Base-by-base conservation (phyloP, 2,113 vertebrate species). In the Erpornis zantholeuca region DNA sequence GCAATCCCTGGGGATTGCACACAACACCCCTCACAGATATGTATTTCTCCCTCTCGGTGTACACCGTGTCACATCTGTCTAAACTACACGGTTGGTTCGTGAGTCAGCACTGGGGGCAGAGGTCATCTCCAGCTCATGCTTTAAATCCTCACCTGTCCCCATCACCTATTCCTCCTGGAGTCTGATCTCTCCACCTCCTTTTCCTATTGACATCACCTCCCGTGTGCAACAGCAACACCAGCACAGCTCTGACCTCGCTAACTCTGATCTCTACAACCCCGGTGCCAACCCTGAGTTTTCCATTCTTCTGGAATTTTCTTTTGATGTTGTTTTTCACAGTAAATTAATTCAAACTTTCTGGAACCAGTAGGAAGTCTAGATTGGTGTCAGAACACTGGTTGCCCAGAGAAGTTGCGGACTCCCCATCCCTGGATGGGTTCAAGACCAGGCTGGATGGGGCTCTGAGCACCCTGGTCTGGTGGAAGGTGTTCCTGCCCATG, bases 1-100 rank as follows among this genome's bases (percentile, higher is more conserved):
- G 71, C 81, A 94, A 88, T 91, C 86, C 71, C 3, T 69, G 68
- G 66, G 78, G 92, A 94, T 92, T 90, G 64, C 61, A 78, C 81
- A 68, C 94, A 93, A 70, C 92, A 85, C 56, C 90, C 88, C 95
- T 96, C 79, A 91, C 83, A 96, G 93, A 86, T 92, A 82, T 5
- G 75, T 89, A 80, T 96, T 96, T 95, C 86, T 25, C 89, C 56
- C 52, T 89, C 86, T 80, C 77, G 1, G 3, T 3, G 82, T 13
- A 73, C 76, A 14, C 15, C 12, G 15, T 50, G 70, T 86, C 92
- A 92, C 8, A 1, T 84, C 70, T 97, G 77, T 82, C 63, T 93
- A 76, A 96, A 81, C 79, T 2, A 17, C 66, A 66, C 4, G 2
- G 47, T 33, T 18, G 9, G 81, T 82, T 68, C 5, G 7, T 95